A percentile compares a stretch with the other conserved stretches of the same genome.
Conservation (phyloP, 1,140 invertebrate species). For the Formica selysi region DNA sequence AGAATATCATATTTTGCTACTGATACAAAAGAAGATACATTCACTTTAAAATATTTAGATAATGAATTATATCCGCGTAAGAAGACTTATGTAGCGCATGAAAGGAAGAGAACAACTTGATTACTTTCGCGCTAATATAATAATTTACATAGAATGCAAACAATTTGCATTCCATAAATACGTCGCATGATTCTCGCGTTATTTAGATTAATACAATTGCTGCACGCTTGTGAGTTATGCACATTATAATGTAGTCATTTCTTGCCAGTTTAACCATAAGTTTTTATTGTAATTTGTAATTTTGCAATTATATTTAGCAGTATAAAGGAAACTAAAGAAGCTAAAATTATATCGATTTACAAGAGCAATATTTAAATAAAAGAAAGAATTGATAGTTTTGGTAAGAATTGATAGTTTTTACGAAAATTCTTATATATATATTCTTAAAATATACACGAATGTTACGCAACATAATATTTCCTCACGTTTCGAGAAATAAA, state of each 20-base stretch:
- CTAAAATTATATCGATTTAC: constrained; percentile 37
- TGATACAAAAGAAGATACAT: background rate
- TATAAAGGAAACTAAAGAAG: background rate
- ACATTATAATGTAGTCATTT: constrained; percentile 29
- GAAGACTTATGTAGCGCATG: background rate
- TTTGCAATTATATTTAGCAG: constrained; percentile 35
- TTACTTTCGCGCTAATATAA: constrained; percentile 22
- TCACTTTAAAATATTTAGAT: background rate
- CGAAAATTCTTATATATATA: too few relatives aligned
- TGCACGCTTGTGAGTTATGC: constrained; percentile 25
- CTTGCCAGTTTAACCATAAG: constrained; percentile 31
- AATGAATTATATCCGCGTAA: background rate
- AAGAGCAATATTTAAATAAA: constrained; percentile 1
- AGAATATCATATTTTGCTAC: background rate
- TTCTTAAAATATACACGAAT: background rate
- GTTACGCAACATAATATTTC: background rate
- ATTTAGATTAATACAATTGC: constrained; percentile 30
- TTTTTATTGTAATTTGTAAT: constrained; percentile 27
- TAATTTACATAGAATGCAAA: constrained; percentile 41
- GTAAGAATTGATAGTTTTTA: background rate
- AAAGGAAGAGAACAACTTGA: background rate
- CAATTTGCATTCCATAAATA: constrained; percentile 47
- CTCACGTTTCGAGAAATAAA: constrained; percentile 43
- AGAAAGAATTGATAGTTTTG: background rate
- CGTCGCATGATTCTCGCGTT: constrained; percentile 42